These are phyloP conservation scores for Parambassis ranga DNA, from an alignment of 2,797 vertebrate species.

Conservation along the genomic window DNA sequence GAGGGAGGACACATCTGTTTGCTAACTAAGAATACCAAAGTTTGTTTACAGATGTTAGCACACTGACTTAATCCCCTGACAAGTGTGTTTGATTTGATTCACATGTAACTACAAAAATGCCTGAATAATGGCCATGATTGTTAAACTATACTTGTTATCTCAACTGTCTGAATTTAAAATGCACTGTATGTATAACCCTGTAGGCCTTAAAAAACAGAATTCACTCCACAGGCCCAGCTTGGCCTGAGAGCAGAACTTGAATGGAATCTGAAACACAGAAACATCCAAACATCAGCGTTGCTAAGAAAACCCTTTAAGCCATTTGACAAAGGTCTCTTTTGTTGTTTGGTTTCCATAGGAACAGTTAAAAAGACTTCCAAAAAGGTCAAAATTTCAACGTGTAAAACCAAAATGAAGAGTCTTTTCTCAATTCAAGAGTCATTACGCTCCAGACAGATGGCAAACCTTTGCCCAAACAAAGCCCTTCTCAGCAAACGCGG, in stretches of 20 bases:
- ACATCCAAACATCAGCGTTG: slow-evolving; percentile 46
- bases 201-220: slow-evolving; percentile 29
- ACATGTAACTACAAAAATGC: slow-evolving; percentile 10
- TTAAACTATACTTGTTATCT: slow-evolving; percentile 8
- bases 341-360: slow-evolving; percentile 74
- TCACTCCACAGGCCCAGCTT: slow-evolving; percentile 9
- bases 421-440: slow-evolving; percentile 56
- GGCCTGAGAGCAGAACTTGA: slow-evolving; percentile 32
- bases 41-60: slow-evolving; percentile 15
- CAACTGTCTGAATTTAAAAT: slow-evolving; percentile 6
- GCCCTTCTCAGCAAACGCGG: slow-evolving; percentile 33
- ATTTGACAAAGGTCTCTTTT: slow-evolving; percentile 48
- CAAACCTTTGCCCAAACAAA: slow-evolving; percentile 10
- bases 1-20: slow-evolving; percentile 18
- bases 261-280: slow-evolving; percentile 51
- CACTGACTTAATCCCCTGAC: slow-evolving; percentile 1
- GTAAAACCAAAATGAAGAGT: slow-evolving; percentile 65
- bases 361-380: slow-evolving; percentile 74
- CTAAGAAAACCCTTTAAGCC: slow-evolving; percentile 52
- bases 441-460: slow-evolving; percentile 40
- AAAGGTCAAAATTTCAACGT: slow-evolving; percentile 63
- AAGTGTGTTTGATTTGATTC: slow-evolving; percentile 17
- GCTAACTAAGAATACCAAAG: slow-evolving; percentile 7
- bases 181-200: slow-evolving; percentile 41
- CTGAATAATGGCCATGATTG: slow-evolving; percentile 30